Evolutionary conservation across 2,888 invertebrate genomes (phyloP), one percentile per base, ranked within the genome.

Genomic region (Dasypogon diadema): DNA sequence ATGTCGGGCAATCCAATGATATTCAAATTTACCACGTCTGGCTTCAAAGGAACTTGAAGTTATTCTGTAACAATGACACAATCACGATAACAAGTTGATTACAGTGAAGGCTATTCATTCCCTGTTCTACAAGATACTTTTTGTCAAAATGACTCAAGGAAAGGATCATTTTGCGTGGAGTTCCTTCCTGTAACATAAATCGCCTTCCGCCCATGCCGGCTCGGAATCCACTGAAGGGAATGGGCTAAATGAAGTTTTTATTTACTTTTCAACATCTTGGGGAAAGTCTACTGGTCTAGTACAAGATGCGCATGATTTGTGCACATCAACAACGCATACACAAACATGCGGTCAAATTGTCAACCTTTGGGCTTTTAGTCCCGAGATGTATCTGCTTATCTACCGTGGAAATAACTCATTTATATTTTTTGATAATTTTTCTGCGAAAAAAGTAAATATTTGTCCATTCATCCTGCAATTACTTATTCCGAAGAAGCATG

Each of bases 371-470:
- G n/a, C 16, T 48, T 14, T 6, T 48, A 3, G 48, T 48, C 12
- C 48, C 16, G 12, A 48, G 30, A 55, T 55, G 21, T 8, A 55
- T 21, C 30, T n/a, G 48, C 16, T 48, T 48, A 48, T 48, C 16
- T 30, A 55, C 55, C 37, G 10, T 6, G 10, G 63, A 42, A 21
- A 63, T 42, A 42, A 63, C 51, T 68, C 22, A 51, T 68, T 68
- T 51, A 48, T 26, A 68, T 68, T 68, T 68, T 58, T 68, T n/a
- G 68, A 51, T 48, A 51, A 68, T 51, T 48, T 68, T 18, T 51
- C 68, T 51, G 21, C 37, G 22, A 42, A 63, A 63, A 18, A 48
- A 68, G 51, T 48, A 68, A 68, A 68, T 68, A 68, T 68, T 68
- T 68, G 51, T 16, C 12, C 48, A 68, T 68, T 68, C 68, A 68